Percentiles rank a stretch among this genome's conserved stretches.
Evolutionary conservation across 2,888 invertebrate species (phyloP).

Genomic region (Cheilosia soror): DNA sequence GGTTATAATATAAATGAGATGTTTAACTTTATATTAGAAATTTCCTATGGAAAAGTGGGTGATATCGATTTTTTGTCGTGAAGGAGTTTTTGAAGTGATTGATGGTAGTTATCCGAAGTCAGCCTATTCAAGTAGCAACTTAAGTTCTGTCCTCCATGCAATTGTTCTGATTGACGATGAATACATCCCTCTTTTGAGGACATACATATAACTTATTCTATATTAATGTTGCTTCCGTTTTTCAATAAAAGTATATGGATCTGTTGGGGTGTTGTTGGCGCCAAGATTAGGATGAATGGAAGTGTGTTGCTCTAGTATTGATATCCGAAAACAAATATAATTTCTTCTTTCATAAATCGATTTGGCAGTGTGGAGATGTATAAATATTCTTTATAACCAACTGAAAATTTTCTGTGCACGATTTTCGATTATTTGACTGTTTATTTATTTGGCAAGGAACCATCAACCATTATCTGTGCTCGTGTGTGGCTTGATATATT

Average conservation of each 20-base stretch:
- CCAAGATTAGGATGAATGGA: not conserved
- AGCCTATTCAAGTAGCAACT: not conserved
- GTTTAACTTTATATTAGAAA: not conserved
- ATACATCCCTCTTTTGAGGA: not conserved
- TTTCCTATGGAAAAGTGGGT: not conserved
- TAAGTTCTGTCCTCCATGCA: not conserved
- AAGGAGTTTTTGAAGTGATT: no score
- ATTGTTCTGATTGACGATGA: not conserved
- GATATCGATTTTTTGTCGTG: not conserved
- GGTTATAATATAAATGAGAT: not conserved
- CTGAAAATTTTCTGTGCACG: not conserved
- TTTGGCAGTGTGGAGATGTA: not conserved
- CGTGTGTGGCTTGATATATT: not conserved
- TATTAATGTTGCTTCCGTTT: not conserved
- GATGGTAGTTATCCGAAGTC: not conserved
- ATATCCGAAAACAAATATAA: not conserved
- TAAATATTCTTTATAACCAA: not conserved
- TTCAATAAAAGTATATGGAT: not conserved
- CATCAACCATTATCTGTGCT: not conserved
- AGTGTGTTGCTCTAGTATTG: not conserved
- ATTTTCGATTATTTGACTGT: not conserved
- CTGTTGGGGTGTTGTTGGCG: not conserved
- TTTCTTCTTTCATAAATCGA: not conserved
- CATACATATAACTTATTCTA: not conserved
- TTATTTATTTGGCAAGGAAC: not conserved